Conservation (phyloP, 2,113 vertebrate species). For the Ptilorrhoa leucosticta region DNA sequence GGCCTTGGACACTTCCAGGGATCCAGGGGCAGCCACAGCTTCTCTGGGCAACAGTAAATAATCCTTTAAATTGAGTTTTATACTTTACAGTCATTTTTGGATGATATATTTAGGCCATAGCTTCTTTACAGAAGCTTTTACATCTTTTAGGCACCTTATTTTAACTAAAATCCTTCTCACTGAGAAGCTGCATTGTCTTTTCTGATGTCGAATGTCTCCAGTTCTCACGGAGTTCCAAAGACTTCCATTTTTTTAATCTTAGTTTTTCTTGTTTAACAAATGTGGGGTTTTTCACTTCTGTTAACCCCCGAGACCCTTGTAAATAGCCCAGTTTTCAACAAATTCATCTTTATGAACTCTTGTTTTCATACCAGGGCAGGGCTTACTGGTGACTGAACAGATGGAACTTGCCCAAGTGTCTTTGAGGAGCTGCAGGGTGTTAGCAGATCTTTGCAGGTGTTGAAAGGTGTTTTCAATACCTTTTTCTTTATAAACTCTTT, state of each 20-base stretch:
- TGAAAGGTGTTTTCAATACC: background rate
- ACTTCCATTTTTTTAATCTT: background rate
- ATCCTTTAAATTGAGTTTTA: background rate
- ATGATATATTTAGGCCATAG: background rate
- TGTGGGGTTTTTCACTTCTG: accelerated
- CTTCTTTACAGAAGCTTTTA: background rate
- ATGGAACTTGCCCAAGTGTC: background rate
- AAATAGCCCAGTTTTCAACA: background rate
- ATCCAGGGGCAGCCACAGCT: background rate
- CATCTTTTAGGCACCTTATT: background rate
- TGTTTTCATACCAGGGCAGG: background rate
- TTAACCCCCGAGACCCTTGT: background rate
- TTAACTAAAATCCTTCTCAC: background rate
- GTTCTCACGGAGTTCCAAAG: background rate
- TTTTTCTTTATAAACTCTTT: background rate
- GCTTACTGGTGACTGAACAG: background rate
- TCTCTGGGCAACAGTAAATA: background rate
- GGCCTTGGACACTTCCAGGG: background rate
- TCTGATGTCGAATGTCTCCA: accelerated
- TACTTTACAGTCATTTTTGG: background rate
- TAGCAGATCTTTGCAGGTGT: background rate
- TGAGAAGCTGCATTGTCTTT: background rate
- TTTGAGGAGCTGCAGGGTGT: background rate
- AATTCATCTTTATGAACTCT: background rate
- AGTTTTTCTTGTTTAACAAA: background rate